A percentile compares a stretch with the other conserved stretches of the same genome.
Evolutionary conservation across 2,888 invertebrate genomes (phyloP).

Genomic region (Papilio gigon): DNA sequence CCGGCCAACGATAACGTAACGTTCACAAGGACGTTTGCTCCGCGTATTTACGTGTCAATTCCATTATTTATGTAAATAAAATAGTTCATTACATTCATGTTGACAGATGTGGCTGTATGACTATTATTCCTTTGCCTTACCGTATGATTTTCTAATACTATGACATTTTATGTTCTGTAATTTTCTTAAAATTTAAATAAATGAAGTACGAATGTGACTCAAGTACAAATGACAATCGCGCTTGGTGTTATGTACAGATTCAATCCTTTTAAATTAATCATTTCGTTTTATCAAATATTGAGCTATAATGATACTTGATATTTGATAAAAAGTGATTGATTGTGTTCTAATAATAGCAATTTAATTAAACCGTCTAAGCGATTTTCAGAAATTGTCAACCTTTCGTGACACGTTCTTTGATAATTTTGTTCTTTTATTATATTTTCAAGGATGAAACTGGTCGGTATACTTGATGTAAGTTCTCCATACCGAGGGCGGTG

Average conservation of each 20-base stretch:
- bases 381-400: not conserved
- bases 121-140: slow-evolving; percentile 5
- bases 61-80: slow-evolving; percentile 19
- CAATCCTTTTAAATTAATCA: too few relatives aligned
- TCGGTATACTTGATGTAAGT: slow-evolving; percentile 13
- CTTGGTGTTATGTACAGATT: too few relatives aligned
- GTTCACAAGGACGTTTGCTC: slow-evolving; percentile 36
- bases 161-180: too few relatives aligned
- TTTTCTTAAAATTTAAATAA: too few relatives aligned
- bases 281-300: too few relatives aligned
- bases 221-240: too few relatives aligned
- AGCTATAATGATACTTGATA: too few relatives aligned
- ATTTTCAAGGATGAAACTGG: slow-evolving; percentile 2
- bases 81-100: slow-evolving; percentile 13
- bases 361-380: too few relatives aligned
- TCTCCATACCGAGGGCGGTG: slow-evolving; percentile 23
- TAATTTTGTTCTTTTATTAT: slow-evolving; percentile 1
- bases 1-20: slow-evolving; percentile 30
- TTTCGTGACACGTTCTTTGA: not conserved
- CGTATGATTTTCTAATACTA: not conserved
- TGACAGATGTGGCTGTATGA: slow-evolving; percentile 10
- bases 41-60: slow-evolving; percentile 17
- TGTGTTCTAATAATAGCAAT: too few relatives aligned
- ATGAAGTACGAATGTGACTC: too few relatives aligned
- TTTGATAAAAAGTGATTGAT: too few relatives aligned